Base-by-base conservation (phyloP, 2,888 invertebrate species). In the Apamea sordens region DNA sequence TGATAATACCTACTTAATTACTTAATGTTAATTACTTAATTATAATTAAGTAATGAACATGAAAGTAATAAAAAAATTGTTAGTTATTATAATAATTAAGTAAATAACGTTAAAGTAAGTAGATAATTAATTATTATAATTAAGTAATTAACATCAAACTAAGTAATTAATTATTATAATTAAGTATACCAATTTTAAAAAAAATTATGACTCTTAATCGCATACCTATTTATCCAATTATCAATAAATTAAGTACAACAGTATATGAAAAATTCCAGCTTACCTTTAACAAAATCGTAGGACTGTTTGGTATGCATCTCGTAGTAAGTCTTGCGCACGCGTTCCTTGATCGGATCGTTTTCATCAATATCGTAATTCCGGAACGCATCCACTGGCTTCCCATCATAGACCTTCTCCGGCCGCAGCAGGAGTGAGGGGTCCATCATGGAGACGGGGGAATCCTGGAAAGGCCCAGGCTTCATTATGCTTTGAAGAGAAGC, bases 301-400 rank as follows among this genome's bases (percentile, higher is more conserved):
- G 99, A 99, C 95, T 99, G 98, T 90, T 98, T 97, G 0, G 98
- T 98, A 94, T 99, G 99, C 99, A 99, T 99, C 32, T 97, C 96
- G 44, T 97, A 97, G 94, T 99, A 99, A 0, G 99, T 99, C 87
- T 97, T 97, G 73, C 98, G 97, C 8, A 99, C 99, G 67, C 99
- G 97, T 92, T 98, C 98, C 94, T 98, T 98, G 85, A 98, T 97
- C 0, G 98, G 98, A 94, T 99, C 98, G 50, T 94, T 96, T 79
- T 97, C 97, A 92, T 99, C 98, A 44, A 98, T 94, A 68, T 97
- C 96, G 94, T 98, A 99, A 94, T 99, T 98, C 4, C 99, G 97
- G 95, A 99, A 99, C 73, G 98, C 97, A 18, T 97, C 97, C 15
- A 98, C 91, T n/a, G 98, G 97, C 93, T 99, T 99, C 83, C 97